Base-by-base conservation (phyloP, 2,888 invertebrate genomes). In the Drosophila mayaguana region DNA sequence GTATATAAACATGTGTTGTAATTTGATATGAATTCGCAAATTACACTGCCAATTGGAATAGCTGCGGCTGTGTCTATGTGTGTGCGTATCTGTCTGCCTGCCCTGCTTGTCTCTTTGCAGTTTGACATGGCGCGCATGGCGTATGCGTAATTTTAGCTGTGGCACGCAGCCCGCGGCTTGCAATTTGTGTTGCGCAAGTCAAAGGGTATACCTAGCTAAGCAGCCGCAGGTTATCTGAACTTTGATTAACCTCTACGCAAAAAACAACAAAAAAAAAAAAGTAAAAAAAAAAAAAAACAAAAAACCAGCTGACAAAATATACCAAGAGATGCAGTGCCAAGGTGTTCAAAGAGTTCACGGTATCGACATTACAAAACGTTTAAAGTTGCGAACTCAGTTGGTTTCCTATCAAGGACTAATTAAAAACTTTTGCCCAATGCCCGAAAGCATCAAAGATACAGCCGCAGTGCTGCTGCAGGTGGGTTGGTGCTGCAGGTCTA, bases 351-450 rank as follows among this genome's bases (percentile, higher is more conserved):
- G 45, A 18, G 38, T 22, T 18, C 22, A 32, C 68, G 69, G 56
- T 56, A 73, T 75, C 79, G 79, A 68, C 65, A 80, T 76, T 80
- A 51, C 63, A 46, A 71, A 80, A 55, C 81, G 81, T 78, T 80
- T 78, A 71, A 78, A 74, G 74, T 76, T 77, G 18, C 72, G 57
- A 78, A 73, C 86, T 87, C 62, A 70, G 81, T 89, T 78, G 75
- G 86, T 88, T 85, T 85, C 88, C 90, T 82, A 85, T 85, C 84
- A 85, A 85, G 82, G 88, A 89, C 84, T 85, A 85, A 85, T 85
- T 85, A 85, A 89, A 85, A 85, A 85, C 90, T 85, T 85, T 50
- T 89, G 63, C 70, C 78, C 77, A 86, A 69, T 78, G 81, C 84
- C 87, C 84, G 69, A 88, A 73, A 89, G 88, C 74, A 56, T 72